Base-by-base conservation (phyloP, 2,888 invertebrate species). In the Stenoptilia bipunctidactyla region DNA sequence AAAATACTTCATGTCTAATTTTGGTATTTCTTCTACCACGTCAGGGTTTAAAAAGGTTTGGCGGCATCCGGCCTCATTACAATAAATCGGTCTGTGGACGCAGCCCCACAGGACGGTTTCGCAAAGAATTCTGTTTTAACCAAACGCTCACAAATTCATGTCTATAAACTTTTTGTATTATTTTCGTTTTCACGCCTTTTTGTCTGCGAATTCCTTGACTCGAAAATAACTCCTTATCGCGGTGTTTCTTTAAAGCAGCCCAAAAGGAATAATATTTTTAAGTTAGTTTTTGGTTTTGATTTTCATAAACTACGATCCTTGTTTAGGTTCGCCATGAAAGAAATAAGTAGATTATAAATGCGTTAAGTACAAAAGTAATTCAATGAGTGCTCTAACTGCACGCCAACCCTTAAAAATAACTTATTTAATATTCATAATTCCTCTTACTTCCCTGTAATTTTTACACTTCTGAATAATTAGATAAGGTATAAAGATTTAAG, bases 31-130 rank as follows among this genome's bases (percentile, higher is more conserved):
- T 79, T 74, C 48, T 68, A 73, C 75, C 66, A 57, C 60, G 52
- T 62, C 66, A 65, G 67, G 64, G 60, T 74, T 79, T 77, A 70
- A 73, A 79, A 79, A 62, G 56, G 55, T 51, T 62, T 55, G 3
- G 64, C 60, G 71, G 76, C 65, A 73, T 75, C 60, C 67, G 55
- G 49, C 61, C 70, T 77, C 72, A 73, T 79, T 76, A 79, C 76
- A 79, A 83, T 83, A 83, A 82, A 83, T 82, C 71, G 63, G 60
- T 47, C 58, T 60, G 62, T 60, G 61, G 71, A 69, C 72, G 65
- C 63, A 68, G 76, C 85, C 86, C 79, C 86, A 86, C 86, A 86
- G 75, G 85, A 77, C 67, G 82, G 76, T 74, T 67, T 64, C 75
- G 79, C 77, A 44, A 77, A 71, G 79, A 82, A 83, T 83, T 82